Evolutionary conservation across 2,113 vertebrate species (phyloP), one percentile per base, ranked within the genome.

Genomic region (Lepisosteus oculatus): DNA sequence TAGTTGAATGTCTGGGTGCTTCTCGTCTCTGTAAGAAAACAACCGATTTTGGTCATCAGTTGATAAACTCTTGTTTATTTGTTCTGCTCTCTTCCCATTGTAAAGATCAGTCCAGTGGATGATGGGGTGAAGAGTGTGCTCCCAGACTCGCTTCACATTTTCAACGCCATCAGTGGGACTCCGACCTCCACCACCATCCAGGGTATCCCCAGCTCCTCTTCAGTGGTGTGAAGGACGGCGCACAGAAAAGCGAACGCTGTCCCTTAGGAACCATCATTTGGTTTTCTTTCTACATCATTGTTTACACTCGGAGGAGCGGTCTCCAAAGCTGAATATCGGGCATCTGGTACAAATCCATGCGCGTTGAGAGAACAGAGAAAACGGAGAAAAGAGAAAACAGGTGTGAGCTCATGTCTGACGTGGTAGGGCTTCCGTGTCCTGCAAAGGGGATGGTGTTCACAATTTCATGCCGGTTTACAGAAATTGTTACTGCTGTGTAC

Each of bases 161-260:
- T 99, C 81, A 99, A 98, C 0, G 97, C 97, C 89, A 99, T 99
- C 88, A 99, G 97, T 3, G 96, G 97, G 72, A 99, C 97, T 2
- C 95, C 97, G n/a, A 95, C 93, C 80, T 89, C 93, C 78, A 93
- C 97, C 81, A 90, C 92, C 65, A 93, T 99, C 83, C 95, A 97
- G 14, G 97, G 97, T 78, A 92, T 99, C 84, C 95, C 96, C 83
- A 95, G 91, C 84, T 95, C 96, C 43, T 96, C 97, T 77, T 99
- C 97, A 0, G 88, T 98, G 84, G 96, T 94, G 81, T 99, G 93
- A 99, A 57, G 59, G 54, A 51, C 63, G 8, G 5, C 9, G 8
- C n/a, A 13, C 57, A 59, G 12, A 71, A 47, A 29, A 51, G 75
- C 76, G 12, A 68, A 73, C 62, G 72, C 29, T 29, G 29, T 29